phyloP scores from a whole-genome alignment of 2,888 invertebrate species.

The Apodemia zela region DNA sequence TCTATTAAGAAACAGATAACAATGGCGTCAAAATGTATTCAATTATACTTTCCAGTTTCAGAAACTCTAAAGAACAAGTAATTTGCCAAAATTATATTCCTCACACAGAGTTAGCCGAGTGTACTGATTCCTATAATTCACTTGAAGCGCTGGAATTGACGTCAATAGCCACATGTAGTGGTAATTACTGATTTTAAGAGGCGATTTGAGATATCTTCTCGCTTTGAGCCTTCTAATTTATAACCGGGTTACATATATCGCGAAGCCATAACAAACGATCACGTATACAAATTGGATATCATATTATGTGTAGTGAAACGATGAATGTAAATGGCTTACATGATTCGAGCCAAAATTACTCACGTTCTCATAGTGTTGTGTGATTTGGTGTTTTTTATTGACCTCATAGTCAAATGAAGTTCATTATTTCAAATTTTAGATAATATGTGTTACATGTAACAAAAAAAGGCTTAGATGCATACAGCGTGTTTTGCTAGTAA shows the following conservation, averaged over 20 bases:
- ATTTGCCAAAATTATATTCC: not conserved
- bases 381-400: no score
- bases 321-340: no score
- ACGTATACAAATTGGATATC: not conserved
- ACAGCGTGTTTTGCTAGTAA: no score
- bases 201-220: not conserved
- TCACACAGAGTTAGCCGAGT: not conserved
- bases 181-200: constrained; percentile 1
- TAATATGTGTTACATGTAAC: no score
- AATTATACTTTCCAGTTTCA: not conserved
- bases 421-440: no score
- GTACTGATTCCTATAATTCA: constrained; percentile 31
- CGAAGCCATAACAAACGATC: not conserved
- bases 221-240: constrained; percentile 5
- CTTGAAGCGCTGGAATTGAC: constrained; percentile 26
- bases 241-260: not conserved
- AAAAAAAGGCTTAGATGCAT: no score
- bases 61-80: not conserved
- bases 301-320: not conserved
- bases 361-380: no score
- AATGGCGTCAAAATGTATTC: no score
- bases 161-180: constrained; percentile 13
- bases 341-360: no score
- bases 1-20: no score
- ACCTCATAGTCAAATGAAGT: no score